A percentile compares a stretch with the other conserved stretches of the same genome.
These are phyloP conservation scores for Drosophila lacicola DNA, from an alignment of 2,888 invertebrate species.

Conservation along the genomic window DNA sequence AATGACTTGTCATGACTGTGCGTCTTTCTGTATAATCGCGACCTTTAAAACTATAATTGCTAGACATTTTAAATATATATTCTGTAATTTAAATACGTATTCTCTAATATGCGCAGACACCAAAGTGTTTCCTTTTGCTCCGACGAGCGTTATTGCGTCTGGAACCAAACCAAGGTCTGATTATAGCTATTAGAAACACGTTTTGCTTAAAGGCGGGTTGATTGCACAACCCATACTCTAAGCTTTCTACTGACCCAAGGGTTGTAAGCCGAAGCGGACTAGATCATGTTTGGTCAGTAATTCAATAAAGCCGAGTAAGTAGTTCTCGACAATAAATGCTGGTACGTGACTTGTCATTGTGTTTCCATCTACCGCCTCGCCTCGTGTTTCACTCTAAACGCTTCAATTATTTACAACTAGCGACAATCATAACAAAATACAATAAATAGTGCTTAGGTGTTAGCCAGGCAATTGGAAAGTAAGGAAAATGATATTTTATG, in stretches of 20 bases:
- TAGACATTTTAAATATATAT: background rate
- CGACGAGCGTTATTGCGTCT: slow-evolving; percentile 5
- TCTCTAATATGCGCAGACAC: too few species aligned
- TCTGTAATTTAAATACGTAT: too few species aligned
- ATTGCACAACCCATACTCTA: slow-evolving; percentile 25
- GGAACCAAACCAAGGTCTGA: slow-evolving; percentile 7
- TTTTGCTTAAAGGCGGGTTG: slow-evolving; percentile 1
- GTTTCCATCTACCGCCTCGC: background rate
- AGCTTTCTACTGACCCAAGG: slow-evolving; percentile 28
- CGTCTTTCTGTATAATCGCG: too few species aligned
- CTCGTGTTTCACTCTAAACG: slow-evolving; percentile 23
- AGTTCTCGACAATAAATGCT: slow-evolving; percentile 12
- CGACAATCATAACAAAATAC: slow-evolving; percentile 12
- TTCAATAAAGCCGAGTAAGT: slow-evolving; percentile 37
- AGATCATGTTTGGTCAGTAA: slow-evolving; percentile 29
- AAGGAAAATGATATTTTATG: slow-evolving; percentile 18
- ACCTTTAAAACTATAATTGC: too few species aligned
- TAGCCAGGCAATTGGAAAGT: background rate
- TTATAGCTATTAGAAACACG: slow-evolving; percentile 30
- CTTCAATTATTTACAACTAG: slow-evolving; percentile 25
- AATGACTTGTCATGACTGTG: too few species aligned
- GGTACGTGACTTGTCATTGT: slow-evolving; percentile 33
- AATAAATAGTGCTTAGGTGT: slow-evolving; percentile 11
- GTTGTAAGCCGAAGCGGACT: slow-evolving; percentile 18
- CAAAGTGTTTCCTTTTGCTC: background rate